phyloP scores from a whole-genome alignment of 1,140 invertebrate genomes.

The Cepaea nemoralis region DNA sequence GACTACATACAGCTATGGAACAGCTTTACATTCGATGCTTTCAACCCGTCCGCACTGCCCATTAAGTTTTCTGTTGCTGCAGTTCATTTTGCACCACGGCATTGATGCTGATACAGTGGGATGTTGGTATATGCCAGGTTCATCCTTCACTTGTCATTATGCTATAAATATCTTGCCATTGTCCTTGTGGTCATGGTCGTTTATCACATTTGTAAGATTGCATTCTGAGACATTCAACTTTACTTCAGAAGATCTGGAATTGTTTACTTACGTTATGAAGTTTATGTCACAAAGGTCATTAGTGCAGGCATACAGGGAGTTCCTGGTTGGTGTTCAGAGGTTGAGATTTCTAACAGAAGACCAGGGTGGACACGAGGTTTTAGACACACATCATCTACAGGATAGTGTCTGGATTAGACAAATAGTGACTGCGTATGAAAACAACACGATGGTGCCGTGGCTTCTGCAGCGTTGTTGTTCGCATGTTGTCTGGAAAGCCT shows the following conservation, averaged over 20 bases:
- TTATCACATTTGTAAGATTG: not conserved
- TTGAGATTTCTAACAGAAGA: not conserved
- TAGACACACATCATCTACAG: not conserved
- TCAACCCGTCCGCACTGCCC: not conserved
- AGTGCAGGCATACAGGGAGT: slow-evolving; percentile 20
- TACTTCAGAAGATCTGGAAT: slow-evolving; percentile 16
- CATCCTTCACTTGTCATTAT: not conserved
- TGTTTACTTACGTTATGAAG: slow-evolving; percentile 19
- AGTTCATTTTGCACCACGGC: slow-evolving; percentile 56
- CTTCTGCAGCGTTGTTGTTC: slow-evolving; percentile 40
- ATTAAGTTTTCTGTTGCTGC: not conserved
- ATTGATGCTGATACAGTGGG: slow-evolving; percentile 49
- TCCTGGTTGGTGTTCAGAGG: not conserved
- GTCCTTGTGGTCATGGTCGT: not conserved
- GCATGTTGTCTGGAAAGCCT: slow-evolving; percentile 33
- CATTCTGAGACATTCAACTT: not conserved
- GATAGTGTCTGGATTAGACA: not conserved
- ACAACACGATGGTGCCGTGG: not conserved
- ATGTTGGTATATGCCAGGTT: not conserved
- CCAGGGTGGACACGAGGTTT: not conserved
- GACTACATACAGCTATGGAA: slow-evolving; percentile 13
- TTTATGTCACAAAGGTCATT: slow-evolving; percentile 20
- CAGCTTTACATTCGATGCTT: slow-evolving; percentile 16
- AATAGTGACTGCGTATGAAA: slow-evolving; percentile 2
- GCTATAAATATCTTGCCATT: slow-evolving; percentile 36